These are phyloP conservation scores for Cheirogaleus medius DNA, from an alignment of 2,113 vertebrate species.

Conservation along the genomic window DNA sequence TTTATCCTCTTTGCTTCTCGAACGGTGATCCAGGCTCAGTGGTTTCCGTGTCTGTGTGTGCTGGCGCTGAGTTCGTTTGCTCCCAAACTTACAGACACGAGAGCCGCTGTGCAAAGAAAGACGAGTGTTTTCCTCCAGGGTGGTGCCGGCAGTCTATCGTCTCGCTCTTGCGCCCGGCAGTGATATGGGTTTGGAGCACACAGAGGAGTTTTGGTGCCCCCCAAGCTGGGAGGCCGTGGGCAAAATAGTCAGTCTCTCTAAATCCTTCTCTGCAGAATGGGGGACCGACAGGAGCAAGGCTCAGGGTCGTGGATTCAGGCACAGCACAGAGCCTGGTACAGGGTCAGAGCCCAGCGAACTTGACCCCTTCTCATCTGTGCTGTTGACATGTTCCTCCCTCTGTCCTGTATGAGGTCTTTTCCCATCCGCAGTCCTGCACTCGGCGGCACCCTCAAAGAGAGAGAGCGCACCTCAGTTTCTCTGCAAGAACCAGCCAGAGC, in stretches of 20 bases:
- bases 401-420: background rate
- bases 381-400: rapidly evolving
- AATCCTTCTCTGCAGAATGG: background rate
- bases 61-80: rapidly evolving
- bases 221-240: too few species aligned
- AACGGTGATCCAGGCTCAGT: rapidly evolving
- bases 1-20: background rate
- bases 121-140: rapidly evolving
- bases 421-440: background rate
- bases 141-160: rapidly evolving
- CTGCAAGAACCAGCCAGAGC: background rate
- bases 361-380: too few species aligned
- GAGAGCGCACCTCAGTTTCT: too few species aligned
- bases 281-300: rapidly evolving
- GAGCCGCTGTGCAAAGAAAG: background rate
- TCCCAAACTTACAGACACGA: rapidly evolving
- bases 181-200: background rate
- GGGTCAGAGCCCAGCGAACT: too few species aligned
- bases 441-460: too few species aligned
- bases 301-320: rapidly evolving
- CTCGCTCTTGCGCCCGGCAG: rapidly evolving
- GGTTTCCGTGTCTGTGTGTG: rapidly evolving
- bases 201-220: background rate
- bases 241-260: rapidly evolving
- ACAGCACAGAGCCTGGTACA: background rate